phyloP scores from a whole-genome alignment of 2,113 vertebrate genomes.

The Desmodus rotundus region DNA sequence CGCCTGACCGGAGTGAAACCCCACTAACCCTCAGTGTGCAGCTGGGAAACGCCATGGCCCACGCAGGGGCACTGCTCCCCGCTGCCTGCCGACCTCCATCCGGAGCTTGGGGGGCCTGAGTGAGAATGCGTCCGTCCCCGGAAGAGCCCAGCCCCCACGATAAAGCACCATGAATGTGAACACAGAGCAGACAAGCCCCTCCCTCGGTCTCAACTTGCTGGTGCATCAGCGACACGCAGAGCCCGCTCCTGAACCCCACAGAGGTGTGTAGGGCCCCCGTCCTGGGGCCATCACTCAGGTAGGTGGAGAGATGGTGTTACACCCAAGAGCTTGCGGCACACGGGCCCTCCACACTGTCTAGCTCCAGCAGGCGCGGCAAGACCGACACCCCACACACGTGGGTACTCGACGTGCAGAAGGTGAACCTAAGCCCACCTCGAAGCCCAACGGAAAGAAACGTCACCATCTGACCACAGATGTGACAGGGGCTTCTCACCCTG shows the following conservation, averaged over 20 bases:
- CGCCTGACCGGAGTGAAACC: background rate
- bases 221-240: background rate
- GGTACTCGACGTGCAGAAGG: background rate
- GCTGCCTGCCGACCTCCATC: background rate
- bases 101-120: background rate
- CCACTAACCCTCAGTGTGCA: background rate
- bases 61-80: background rate
- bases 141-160: background rate
- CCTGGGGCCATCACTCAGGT: background rate
- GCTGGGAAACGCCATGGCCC: background rate
- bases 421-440: background rate
- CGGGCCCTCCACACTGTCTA: background rate
- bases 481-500: background rate
- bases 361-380: background rate
- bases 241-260: background rate
- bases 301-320: background rate
- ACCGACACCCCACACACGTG: background rate
- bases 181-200: no score
- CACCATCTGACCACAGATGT: background rate
- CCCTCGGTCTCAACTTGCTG: background rate
- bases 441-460: background rate
- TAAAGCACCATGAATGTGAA: no score
- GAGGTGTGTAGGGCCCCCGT: no score
- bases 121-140: background rate
- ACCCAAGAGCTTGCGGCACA: background rate